A percentile compares a stretch with the other conserved stretches of the same genome.
Evolutionary conservation across 2,888 invertebrate genomes (phyloP).

Genomic region (Chalcis sispes): DNA sequence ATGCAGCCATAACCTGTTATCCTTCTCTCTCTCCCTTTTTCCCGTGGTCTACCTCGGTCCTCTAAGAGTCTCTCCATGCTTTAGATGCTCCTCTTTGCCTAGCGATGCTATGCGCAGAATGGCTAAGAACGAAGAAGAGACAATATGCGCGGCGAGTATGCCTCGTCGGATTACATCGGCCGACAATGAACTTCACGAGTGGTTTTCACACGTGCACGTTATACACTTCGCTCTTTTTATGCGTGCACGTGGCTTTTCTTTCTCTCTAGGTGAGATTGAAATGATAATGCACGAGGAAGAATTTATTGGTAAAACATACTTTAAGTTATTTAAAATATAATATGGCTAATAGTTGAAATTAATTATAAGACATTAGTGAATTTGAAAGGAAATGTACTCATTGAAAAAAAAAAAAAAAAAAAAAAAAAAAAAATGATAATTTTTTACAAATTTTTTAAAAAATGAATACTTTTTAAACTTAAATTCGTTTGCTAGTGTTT

Average conservation of each 20-base stretch:
- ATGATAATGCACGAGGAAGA: neutral
- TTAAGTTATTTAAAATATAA: no score
- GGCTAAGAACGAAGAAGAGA: neutral
- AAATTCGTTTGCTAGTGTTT: no score
- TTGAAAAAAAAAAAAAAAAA: no score
- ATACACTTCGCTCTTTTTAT: neutral
- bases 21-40: neutral
- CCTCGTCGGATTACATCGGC: neutral
- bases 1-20: slow-evolving; percentile 47
- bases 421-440: no score
- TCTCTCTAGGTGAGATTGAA: neutral
- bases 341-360: neutral
- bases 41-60: neutral
- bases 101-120: neutral
- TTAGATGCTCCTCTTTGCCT: neutral
- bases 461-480: no score
- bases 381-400: no score
- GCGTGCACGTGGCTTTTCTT: neutral
- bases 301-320: neutral
- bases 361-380: no score
- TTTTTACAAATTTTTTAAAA: no score
- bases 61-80: no score
- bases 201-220: neutral
- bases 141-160: slow-evolving; percentile 17
- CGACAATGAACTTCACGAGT: slow-evolving; percentile 6